Base-by-base conservation (phyloP, 2,797 vertebrate genomes). In the Neoniphon sammara region DNA sequence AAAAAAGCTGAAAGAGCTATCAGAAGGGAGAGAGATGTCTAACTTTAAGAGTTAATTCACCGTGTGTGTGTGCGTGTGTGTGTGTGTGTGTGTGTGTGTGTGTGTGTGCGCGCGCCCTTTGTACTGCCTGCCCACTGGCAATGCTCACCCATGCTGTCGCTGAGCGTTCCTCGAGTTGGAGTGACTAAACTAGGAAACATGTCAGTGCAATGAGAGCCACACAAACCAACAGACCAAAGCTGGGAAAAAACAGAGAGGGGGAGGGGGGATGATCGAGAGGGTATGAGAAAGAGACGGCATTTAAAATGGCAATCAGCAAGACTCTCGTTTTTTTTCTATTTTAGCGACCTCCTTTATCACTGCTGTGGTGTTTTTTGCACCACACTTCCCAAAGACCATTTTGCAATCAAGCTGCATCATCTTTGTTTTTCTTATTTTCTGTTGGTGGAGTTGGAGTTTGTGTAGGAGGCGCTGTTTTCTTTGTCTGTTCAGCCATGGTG, bases 161-260 rank as follows among this genome's bases (percentile, higher is more conserved):
- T 75, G 15, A 79, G 73, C 60, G 64, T 65, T 84, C 39, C 73
- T 68, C 73, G 70, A 84, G 77, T 73, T 14, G 20, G 44, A 74
- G 71, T 76, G 80, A 84, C 83, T 83, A 68, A 78, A 83, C 70
- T 55, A 69, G 39, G 77, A 79, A 84, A 66, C 70, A 86, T 73
- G 66, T 73, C 68, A 57, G 18, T 25, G 44, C 64, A 73, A 6
- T 66, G 49, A 81, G 52, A 67, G 59, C 64, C 61, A 60, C 70
- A 60, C 27, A 66, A 36, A 67, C 15, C 21, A 30, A 21, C 62
- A 70, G 39, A 71, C 68, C 12, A 27, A 66, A 61, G 57, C 71
- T 73, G 70, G 46, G 46, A 65, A 39, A 36, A 61, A 23, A 70
- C 25, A 42, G 44, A 61, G 2, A n/a, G 17, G 11, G 21, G 27